phyloP scores from a whole-genome alignment of 2,888 invertebrate genomes.

The Sturmia bella region DNA sequence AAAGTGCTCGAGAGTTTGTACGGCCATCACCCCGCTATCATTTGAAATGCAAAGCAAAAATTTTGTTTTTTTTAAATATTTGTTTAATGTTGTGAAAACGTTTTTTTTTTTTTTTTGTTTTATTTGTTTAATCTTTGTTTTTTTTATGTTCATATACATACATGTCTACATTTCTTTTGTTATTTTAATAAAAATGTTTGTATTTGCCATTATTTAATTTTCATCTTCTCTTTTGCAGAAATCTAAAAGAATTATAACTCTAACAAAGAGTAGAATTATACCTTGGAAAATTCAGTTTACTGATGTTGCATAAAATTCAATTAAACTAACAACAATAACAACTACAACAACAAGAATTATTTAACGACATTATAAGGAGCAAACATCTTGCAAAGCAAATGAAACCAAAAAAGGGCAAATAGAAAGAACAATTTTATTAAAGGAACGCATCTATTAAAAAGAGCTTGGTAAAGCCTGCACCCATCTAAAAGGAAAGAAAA shows the following conservation, averaged over 20 bases:
- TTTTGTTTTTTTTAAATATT: too few relatives aligned
- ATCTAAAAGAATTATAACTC: slow-evolving; percentile 68
- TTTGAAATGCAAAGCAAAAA: too few relatives aligned
- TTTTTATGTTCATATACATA: too few relatives aligned
- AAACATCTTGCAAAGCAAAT: slow-evolving; percentile 4
- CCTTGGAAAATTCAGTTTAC: slow-evolving; percentile 69
- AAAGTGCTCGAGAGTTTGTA: too few relatives aligned
- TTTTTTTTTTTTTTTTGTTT: too few relatives aligned
- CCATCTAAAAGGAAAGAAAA: slow-evolving; percentile 21
- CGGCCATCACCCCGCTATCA: too few relatives aligned
- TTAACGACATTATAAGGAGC: not conserved
- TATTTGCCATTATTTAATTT: not conserved
- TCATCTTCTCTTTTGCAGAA: slow-evolving; percentile 61
- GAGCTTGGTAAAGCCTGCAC: slow-evolving; percentile 1
- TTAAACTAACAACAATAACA: slow-evolving; percentile 36
- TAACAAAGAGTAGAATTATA: slow-evolving; percentile 70
- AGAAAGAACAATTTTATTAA: slow-evolving; percentile 25
- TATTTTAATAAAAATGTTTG: not conserved
- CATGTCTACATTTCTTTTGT: not conserved
- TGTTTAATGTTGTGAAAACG: too few relatives aligned
- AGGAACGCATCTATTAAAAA: not conserved
- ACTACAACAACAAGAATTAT: slow-evolving; percentile 18
- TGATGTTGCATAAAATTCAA: slow-evolving; percentile 65
- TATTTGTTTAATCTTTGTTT: too few relatives aligned
- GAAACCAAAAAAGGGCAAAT: slow-evolving; percentile 6